Evolutionary conservation across 2,797 vertebrate species (phyloP), one percentile per base, ranked within the genome.

Genomic region (Bryconaethiops microstoma): DNA sequence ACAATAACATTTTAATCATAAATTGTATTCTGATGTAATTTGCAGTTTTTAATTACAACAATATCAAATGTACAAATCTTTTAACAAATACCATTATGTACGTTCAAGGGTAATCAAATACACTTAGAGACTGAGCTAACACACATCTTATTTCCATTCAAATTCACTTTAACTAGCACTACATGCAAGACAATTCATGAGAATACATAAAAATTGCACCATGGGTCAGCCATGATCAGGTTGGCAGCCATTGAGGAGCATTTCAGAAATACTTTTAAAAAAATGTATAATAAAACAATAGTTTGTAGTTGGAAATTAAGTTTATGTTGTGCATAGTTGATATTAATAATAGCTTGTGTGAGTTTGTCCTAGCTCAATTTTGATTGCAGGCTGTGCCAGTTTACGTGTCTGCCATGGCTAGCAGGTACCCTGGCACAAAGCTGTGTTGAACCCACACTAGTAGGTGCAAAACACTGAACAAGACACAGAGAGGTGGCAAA

Each of bases 391-490:
- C 45, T 4, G 42, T 50, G 45, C 45, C 45, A 23, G n/a, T 14
- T 9, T 40, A 48, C 14, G 71, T 55, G 50, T 29, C 50, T 35
- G 9, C 4, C 9, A 48, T 29, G 40, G 9, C 50, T 57, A 25
- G 64, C 39, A 77, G 52, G 42, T 50, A 71, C 17, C 6, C 1
- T 63, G 45, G 45, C n/a, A 72, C 29, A 52, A 7, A 64, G 59
- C 29, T 52, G 59, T 42, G 45, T n/a, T 59, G 62, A 72, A 79
- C 45, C 23, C 69, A 73, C 59, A 65, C 25, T 6, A 12, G 12
- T 17, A 63, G 59, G 25, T 23, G 60, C 16, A 6, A 79, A 73
- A 19, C 6, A 48, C 57, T 78, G 68, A 78, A 63, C 40, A 39
- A 52, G 52, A 45, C 29, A 19, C 19, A 40, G 29, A 45, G 76